These are phyloP conservation scores for Baronia brevicornis DNA, from an alignment of 2,888 invertebrate genomes.

Conservation along the genomic window DNA sequence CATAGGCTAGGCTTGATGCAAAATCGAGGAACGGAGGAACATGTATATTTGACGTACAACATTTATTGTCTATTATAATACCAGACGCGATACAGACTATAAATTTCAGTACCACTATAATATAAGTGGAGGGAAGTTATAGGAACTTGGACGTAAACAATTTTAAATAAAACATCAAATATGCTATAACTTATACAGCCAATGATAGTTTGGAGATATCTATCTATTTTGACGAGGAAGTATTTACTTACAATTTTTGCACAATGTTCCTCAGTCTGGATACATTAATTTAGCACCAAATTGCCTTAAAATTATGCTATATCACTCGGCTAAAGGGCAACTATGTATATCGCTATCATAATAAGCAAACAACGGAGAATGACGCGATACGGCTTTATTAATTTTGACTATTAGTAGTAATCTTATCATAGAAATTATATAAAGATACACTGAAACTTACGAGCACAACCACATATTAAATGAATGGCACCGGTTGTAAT, in stretches of 20 bases:
- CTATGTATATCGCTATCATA: slow-evolving; percentile 60
- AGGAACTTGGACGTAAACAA: slow-evolving; percentile 1
- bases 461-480: too few species aligned
- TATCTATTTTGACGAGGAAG: too few species aligned
- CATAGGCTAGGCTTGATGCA: too few species aligned
- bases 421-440: slow-evolving; percentile 23
- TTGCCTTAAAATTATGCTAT: slow-evolving; percentile 44
- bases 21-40: too few species aligned
- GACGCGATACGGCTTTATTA: slow-evolving; percentile 48
- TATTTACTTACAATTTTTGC: too few species aligned
- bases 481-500: too few species aligned
- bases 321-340: slow-evolving; percentile 40
- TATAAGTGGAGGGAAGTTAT: slow-evolving; percentile 8
- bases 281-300: slow-evolving; percentile 58
- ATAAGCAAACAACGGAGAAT: slow-evolving; percentile 57
- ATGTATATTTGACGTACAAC: not conserved
- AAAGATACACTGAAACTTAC: too few species aligned
- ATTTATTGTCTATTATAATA: slow-evolving; percentile 11
- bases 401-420: slow-evolving; percentile 6
- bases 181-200: too few species aligned
- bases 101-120: too few species aligned
- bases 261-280: slow-evolving; percentile 49
- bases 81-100: not conserved
- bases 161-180: too few species aligned
- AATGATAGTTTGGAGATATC: too few species aligned